Conservation (phyloP, 2,888 invertebrate genomes). For the Carabus problematicus region DNA sequence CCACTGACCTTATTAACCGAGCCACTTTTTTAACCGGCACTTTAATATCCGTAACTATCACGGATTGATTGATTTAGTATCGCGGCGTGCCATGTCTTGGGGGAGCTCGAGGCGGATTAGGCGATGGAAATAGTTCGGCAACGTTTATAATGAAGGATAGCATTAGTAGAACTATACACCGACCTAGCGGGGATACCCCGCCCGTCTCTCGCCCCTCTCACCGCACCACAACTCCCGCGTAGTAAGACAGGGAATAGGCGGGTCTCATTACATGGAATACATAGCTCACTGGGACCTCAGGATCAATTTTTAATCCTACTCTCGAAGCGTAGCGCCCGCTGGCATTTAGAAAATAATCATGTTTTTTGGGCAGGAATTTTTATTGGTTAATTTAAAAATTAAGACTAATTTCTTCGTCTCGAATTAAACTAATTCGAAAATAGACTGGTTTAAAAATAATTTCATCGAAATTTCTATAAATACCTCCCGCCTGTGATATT, state of each 20-base stretch:
- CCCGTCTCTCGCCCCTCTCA: too few relatives aligned
- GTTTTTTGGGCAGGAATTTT: too few relatives aligned
- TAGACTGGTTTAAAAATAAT: too few relatives aligned
- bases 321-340: neutral
- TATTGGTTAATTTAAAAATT: too few relatives aligned
- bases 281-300: conserved; percentile 2
- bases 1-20: neutral
- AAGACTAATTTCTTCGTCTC: too few relatives aligned
- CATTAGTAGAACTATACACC: conserved; percentile 36
- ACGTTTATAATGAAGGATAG: neutral
- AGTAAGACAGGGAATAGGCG: conserved; percentile 36
- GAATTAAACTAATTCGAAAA: too few relatives aligned
- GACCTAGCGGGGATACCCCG: neutral
- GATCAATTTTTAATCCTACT: conserved; percentile 9
- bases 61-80: conserved; percentile 39
- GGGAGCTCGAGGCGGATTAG: conserved; percentile 24
- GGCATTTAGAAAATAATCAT: too few relatives aligned
- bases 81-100: conserved; percentile 38
- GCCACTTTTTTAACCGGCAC: conserved; percentile 23
- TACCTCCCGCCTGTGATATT: too few relatives aligned
- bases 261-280: conserved; percentile 35
- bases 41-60: conserved; percentile 43
- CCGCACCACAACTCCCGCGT: neutral
- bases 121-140: neutral
- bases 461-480: too few relatives aligned